Evolutionary conservation across 2,113 vertebrate genomes (phyloP).

Genomic region (Nicator chloris): DNA sequence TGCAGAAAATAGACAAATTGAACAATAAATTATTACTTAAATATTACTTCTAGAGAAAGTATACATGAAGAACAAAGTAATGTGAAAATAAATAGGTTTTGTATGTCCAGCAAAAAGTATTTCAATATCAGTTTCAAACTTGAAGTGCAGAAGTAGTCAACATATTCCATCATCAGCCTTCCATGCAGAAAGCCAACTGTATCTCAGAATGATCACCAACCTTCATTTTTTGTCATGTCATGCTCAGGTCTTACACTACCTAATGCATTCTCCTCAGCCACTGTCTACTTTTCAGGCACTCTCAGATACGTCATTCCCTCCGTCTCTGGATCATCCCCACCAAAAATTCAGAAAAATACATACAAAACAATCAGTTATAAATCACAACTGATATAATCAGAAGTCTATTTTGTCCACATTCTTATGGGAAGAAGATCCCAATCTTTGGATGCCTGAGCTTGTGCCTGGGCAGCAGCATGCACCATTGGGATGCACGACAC

Average conservation of each 20-base stretch:
- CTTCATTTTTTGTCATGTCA: neutral
- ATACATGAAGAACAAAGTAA: neutral
- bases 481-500: fast-evolving
- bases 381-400: neutral
- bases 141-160: neutral
- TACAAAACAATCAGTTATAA: neutral
- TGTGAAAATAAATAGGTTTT: neutral
- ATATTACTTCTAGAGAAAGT: neutral
- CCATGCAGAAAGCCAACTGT: neutral
- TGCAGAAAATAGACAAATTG: neutral
- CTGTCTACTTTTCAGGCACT: neutral
- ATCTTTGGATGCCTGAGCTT: neutral
- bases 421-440: neutral
- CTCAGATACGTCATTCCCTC: neutral
- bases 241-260: neutral
- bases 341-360: neutral
- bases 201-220: neutral
- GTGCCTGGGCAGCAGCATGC: neutral
- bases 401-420: neutral
- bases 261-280: neutral
- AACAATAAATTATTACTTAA: neutral
- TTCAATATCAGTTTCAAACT: neutral
- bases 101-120: neutral
- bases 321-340: fast-evolving
- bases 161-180: neutral